phyloP scores from a whole-genome alignment of 2,113 vertebrate species.

The Asarcornis scutulata region DNA sequence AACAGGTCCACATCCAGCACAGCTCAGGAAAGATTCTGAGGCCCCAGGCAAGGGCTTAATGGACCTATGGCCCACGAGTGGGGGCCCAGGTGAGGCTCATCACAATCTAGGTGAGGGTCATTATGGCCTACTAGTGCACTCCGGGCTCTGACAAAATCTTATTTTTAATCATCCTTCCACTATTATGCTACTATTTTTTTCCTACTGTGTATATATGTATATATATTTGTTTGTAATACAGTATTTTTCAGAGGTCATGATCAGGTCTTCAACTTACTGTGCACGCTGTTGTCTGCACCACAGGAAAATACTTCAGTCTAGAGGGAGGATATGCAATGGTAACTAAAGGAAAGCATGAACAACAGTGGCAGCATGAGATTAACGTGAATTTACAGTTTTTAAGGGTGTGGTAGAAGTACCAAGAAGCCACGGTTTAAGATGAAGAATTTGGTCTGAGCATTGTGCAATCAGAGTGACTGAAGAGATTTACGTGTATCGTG shows the following conservation, averaged over 20 bases:
- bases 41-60: background rate
- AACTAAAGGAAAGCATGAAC: background rate
- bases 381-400: accelerated
- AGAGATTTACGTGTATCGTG: background rate
- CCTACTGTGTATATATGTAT: no score
- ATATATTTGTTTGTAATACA: background rate
- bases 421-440: background rate
- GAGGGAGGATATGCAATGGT: background rate
- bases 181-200: background rate
- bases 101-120: background rate
- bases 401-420: background rate
- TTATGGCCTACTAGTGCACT: background rate
- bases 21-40: accelerated
- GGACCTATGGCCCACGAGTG: accelerated
- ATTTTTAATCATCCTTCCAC: background rate
- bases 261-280: background rate
- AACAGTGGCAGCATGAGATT: background rate
- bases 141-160: background rate
- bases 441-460: background rate
- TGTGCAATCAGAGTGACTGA: background rate
- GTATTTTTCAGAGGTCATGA: background rate
- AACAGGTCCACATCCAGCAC: accelerated
- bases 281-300: background rate
- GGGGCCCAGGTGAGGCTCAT: background rate
- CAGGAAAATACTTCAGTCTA: background rate